Evolutionary conservation across 1,140 invertebrate species (phyloP).

Genomic region (Caenorhabditis latens): DNA sequence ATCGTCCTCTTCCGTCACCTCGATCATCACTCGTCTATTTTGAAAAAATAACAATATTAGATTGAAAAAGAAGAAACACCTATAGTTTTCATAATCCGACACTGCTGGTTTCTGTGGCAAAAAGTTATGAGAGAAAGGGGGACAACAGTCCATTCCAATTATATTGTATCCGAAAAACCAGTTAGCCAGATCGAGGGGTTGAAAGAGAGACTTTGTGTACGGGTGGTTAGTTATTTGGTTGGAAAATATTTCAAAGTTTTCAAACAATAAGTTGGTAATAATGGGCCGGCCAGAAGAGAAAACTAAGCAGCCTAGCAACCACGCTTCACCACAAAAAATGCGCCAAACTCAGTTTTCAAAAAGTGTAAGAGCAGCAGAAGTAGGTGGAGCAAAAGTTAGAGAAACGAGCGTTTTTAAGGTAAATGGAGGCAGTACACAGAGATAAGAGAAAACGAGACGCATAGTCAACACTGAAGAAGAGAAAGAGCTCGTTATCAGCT

Average conservation of each 20-base stretch:
- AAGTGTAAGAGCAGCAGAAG: background rate
- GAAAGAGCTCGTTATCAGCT: conserved; percentile 30
- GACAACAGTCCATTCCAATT: conserved; percentile 49
- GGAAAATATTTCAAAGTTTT: background rate
- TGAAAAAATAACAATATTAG: conserved; percentile 43
- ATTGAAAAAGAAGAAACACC: conserved; percentile 5
- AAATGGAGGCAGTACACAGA: background rate
- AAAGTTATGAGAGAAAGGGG: conserved; percentile 5
- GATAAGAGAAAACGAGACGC: conserved; percentile 2
- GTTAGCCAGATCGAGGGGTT: background rate
- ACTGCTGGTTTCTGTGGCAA: background rate
- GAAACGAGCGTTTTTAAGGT: background rate
- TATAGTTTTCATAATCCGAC: conserved; percentile 51
- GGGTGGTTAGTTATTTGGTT: background rate
- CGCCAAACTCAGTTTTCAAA: no score
- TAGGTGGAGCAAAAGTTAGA: conserved; percentile 8
- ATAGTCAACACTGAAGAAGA: conserved; percentile 12
- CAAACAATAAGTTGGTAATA: background rate
- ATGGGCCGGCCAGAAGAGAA: no score
- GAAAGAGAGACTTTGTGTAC: background rate
- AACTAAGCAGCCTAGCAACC: no score
- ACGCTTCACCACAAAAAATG: no score
- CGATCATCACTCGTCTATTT: background rate
- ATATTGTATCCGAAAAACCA: conserved; percentile 55
- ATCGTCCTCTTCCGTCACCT: background rate